Evolutionary conservation across 1,140 invertebrate species (phyloP), one percentile per base, ranked within the genome.

Genomic region (Drosophila pseudoobscura): DNA sequence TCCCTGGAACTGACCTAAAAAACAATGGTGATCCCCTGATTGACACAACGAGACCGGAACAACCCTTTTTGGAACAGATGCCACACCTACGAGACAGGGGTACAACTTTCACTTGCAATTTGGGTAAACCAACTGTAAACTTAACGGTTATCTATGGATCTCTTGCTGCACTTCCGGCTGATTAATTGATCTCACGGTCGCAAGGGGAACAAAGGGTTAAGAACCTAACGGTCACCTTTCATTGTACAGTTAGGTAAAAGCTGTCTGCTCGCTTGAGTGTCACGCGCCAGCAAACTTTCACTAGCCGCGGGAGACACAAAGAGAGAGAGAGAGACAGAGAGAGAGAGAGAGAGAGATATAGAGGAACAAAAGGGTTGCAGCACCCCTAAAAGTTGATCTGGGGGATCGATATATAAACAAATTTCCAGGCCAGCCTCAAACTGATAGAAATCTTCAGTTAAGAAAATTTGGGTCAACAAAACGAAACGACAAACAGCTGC

Each of bases 391-490:
- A 13, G 11, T 39, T 9, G 9, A 35, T 11, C 7, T 24, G 47
- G 15, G 44, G 43, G 31, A 53, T 55, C 29, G n/a, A 50, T 63
- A 47, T 63, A n/a, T 22, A 9, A 47, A 15, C n/a, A 51, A 51
- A 51, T 52, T 52, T 22, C 20, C 44, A n/a, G 26, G 39, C 3
- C 47, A 53, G 26, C 11, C 41, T 17, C 41, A 8, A 39, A 57
- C 53, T 61, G 80, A 78, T 71, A 78, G 64, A 60, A 80, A 84
- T 61, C 76, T 74, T 75, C 71, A 46, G 59, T 56, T 74, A 47
- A 57, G 70, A 73, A 39, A 73, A 73, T 63, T 73, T 73, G 69
- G 70, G 70, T 73, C 70, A 73, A 72, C 69, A 61, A 53, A 72
- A 58, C 29, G 56, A 39, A 58, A 60, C 47, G 58, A 60, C 58